Evolutionary conservation across 2,888 invertebrate genomes (phyloP), one percentile per base, ranked within the genome.

Genomic region (Eristalinus aeneus): DNA sequence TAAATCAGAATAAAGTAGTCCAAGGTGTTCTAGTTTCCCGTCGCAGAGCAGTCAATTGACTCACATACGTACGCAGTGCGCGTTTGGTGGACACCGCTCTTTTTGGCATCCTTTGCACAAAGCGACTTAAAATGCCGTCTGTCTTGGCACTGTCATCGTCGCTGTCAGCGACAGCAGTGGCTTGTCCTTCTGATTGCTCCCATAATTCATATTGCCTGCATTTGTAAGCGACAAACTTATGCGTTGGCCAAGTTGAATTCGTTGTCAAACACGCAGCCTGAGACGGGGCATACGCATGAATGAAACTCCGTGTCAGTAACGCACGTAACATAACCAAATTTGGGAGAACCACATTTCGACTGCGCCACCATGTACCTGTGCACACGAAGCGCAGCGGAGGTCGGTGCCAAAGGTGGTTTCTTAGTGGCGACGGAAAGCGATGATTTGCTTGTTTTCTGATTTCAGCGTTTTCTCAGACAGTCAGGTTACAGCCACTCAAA

Each of bases 301-400:
- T 81, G 76, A 76, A 76, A 72, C 67, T 75, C 34, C 60, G 61
- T 39, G 68, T 76, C 68, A 81, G 85, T 81, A 85, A 81, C 60
- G 85, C 76, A 85, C 85, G 85, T 81, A 80, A 68, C 69, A 72
- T 73, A 68, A 85, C 85, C 85, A 85, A 81, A 73, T 85, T 85
- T 81, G 85, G 85, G 27, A 77, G 68, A 80, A 80, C 85, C 63
- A 80, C 80, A 85, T 85, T 79, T 80, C 46, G 69, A 72, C 39
- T 67, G 67, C 39, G 67, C 64, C 16, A n/a, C 3, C 46, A 16
- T 46, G 16, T 46, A 16, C 8, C 60, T 54, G 20, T 36, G 56
- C 53, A 56, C 78, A 46, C 69, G 36, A 22, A 34, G 61, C 56
- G 31, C 16, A 46, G 63, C 60, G 69, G 54, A 65, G 53, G 10